phyloP scores from a whole-genome alignment of 2,888 invertebrate species.

The Acholoe squamosa region DNA sequence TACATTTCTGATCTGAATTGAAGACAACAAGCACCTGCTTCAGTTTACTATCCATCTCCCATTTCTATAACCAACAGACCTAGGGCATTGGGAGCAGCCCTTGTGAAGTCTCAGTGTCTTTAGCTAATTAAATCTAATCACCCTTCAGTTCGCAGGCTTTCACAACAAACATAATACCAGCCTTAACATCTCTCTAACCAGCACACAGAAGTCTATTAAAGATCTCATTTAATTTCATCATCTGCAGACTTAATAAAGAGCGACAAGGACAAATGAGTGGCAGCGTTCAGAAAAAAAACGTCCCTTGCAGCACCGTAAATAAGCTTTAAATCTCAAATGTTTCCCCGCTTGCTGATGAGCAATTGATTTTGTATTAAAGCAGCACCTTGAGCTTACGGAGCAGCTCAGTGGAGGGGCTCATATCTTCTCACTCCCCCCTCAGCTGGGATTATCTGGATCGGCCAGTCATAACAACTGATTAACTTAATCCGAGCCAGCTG shows the following conservation, averaged over 20 bases:
- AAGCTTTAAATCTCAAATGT: conserved; percentile 48
- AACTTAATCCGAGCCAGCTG: conserved; percentile 28
- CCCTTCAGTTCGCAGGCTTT: not conserved
- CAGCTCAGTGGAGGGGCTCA: not conserved
- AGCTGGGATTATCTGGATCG: conserved; percentile 25
- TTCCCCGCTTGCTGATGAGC: conserved; percentile 30
- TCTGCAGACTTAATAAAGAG: not conserved
- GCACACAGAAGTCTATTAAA: conserved; percentile 27
- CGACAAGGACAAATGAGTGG: conserved; percentile 13
- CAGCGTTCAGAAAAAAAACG: not conserved
- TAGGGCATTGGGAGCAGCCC: no score
- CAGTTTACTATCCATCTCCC: no score
- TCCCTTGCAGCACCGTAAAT: not conserved
- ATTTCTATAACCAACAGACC: no score
- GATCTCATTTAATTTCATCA: conserved; percentile 47
- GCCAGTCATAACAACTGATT: conserved; percentile 51
- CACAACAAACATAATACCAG: not conserved
- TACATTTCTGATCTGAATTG: no score
- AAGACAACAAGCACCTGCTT: no score
- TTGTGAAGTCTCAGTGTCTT: not conserved
- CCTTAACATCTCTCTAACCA: not conserved
- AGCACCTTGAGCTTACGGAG: not conserved
- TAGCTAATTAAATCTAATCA: conserved; percentile 1
- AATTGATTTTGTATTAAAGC: conserved; percentile 52
- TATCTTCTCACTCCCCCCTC: conserved; percentile 29